Conservation (phyloP, 2,888 invertebrate species). For the Pecten maximus region DNA sequence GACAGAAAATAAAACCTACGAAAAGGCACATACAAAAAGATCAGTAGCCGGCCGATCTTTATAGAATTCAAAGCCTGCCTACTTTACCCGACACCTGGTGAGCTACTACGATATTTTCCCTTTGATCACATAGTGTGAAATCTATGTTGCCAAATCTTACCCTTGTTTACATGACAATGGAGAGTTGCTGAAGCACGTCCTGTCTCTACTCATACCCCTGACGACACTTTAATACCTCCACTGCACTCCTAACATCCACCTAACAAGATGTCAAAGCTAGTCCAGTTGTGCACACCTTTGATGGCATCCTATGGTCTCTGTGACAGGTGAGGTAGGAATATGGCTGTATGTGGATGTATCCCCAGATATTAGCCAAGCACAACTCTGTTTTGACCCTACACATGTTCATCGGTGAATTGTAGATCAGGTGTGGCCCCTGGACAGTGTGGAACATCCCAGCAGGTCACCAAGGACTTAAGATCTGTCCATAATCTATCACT, state of each 20-base stretch:
- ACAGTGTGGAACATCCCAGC: not conserved
- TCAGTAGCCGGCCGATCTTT: not conserved
- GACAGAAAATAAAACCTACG: not conserved
- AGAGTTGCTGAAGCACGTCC: not conserved
- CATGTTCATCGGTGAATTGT: not conserved
- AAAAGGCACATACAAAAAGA: not conserved
- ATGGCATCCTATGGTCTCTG: not conserved
- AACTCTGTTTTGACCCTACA: not conserved
- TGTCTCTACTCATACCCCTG: not conserved
- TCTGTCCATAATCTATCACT: constrained; percentile 1
- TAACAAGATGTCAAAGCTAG: not conserved
- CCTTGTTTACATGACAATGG: constrained; percentile 22
- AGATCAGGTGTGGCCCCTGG: not conserved
- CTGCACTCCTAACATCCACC: not conserved
- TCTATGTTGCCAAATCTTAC: constrained; percentile 35
- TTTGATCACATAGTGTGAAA: constrained; percentile 15
- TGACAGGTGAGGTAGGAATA: not conserved
- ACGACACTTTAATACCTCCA: not conserved
- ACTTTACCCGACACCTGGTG: constrained; percentile 11
- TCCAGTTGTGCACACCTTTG: not conserved
- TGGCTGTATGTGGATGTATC: not conserved
- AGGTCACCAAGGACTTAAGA: not conserved
- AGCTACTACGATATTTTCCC: not conserved
- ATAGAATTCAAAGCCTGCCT: not conserved
- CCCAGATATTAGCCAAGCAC: not conserved